A percentile compares a stretch with the other conserved stretches of the same genome.
Conservation (phyloP, 2,113 vertebrate genomes). For the Zeus faber region DNA sequence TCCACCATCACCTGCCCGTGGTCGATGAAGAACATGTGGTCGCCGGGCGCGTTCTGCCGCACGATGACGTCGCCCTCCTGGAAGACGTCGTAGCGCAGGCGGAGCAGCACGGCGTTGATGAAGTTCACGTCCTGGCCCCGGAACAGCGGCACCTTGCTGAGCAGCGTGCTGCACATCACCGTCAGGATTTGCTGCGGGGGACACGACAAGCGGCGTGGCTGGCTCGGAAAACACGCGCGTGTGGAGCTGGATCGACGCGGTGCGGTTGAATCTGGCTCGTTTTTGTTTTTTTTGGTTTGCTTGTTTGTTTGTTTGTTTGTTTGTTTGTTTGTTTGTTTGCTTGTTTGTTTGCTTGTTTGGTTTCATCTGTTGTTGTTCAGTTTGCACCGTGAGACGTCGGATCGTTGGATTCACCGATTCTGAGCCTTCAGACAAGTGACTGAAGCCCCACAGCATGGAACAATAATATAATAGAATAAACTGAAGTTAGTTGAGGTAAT, state of each 20-base stretch:
- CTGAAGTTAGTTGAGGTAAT: too few species aligned
- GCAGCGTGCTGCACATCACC: slow-evolving; percentile 54
- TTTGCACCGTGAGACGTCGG: too few species aligned
- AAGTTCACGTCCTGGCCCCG: slow-evolving; percentile 63
- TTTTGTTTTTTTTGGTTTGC: not conserved
- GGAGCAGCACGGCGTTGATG: slow-evolving; percentile 48
- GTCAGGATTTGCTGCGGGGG: slow-evolving; percentile 56
- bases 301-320: too few species aligned
- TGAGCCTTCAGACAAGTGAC: too few species aligned
- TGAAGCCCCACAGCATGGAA: too few species aligned
- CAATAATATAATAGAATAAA: too few species aligned
- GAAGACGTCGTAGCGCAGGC: slow-evolving; percentile 59
- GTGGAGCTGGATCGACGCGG: too few species aligned
- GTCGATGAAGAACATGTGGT: slow-evolving; percentile 73
- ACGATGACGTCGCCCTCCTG: slow-evolving; percentile 56
- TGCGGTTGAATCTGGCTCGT: not conserved
- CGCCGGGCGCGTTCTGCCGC: slow-evolving; percentile 37
- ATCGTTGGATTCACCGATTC: too few species aligned
- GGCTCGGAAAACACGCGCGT: too few species aligned
- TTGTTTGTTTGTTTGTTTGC: too few species aligned
- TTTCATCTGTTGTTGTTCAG: too few species aligned
- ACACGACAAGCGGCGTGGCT: not conserved
- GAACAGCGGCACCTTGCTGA: slow-evolving; percentile 64
- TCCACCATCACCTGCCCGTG: slow-evolving; percentile 61
- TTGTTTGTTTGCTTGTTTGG: too few species aligned